Base-by-base conservation (phyloP, 2,888 invertebrate genomes). In the Morinoia aosen region DNA sequence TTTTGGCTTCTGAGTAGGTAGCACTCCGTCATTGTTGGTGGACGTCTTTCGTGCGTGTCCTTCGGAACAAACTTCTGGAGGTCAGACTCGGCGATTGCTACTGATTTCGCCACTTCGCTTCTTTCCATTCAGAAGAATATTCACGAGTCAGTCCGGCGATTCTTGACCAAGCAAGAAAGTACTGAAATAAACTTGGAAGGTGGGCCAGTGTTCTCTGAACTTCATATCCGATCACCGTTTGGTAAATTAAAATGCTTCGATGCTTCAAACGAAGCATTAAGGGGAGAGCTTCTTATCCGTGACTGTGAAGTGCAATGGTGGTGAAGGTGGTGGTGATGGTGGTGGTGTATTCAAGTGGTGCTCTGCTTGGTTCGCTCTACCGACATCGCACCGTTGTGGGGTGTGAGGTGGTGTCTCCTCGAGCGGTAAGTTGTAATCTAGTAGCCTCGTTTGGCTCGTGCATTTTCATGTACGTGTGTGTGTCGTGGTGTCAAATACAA, bases 381-480 rank as follows among this genome's bases (percentile, higher is more conserved):
- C 93, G 93, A 56, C 93, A 57, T 93, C 93, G 25, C 93, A 57
- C n/a, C 48, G 93, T 39, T 93, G 93, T 93, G 57, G 93, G 40
- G 93, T 14, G n/a, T 48, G 56, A 57, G 58, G 93, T 93, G 56
- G 56, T 93, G 93, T 39, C 48, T 11, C 57, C 76, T 56, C 93
- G 39, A 14, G 93, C 93, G 93, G 93, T 93, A 93, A 93, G 93
- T 93, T 25, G 93, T 93, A 57, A 56, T 93, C 48, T 93, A 93
- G 93, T 48, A 3, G 93, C 57, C 93, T 93, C 48, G 57, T 93
- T 93, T 93, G 56, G 56, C 93, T 93, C 93, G 57, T 57, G 90
- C 93, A 93, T 93, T 93, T 48, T 57, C 19, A 93, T 93, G 93
- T 93, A 57, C 93, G 57, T 93, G 93, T 93, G 93, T 12, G 39